Conservation (phyloP, 2,888 invertebrate species). For the Apamea epomidion region DNA sequence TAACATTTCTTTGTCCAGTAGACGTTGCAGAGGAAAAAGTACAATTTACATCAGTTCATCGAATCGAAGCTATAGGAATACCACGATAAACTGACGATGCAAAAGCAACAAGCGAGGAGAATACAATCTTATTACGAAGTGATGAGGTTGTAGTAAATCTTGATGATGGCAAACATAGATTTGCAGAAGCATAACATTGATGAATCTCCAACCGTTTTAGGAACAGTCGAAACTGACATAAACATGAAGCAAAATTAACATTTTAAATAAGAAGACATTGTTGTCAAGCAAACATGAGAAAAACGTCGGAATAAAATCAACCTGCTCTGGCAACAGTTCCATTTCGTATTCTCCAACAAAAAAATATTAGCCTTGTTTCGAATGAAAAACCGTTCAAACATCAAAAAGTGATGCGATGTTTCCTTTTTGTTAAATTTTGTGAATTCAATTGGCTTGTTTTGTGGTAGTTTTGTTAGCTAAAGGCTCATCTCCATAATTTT, state of each 20-base stretch:
- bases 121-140: conserved; percentile 12
- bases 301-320: conserved; percentile 75
- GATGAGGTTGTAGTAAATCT: conserved; percentile 2
- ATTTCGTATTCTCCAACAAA: conserved; percentile 76
- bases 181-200: conserved; percentile 82
- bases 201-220: conserved; percentile 85
- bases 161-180: conserved; percentile 37
- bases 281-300: conserved; percentile 80
- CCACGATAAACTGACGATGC: conserved; percentile 56
- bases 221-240: conserved; percentile 84
- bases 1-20: conserved; percentile 83
- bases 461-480: conserved; percentile 1
- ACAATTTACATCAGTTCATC: conserved; percentile 85
- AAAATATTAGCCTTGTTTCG: conserved; percentile 69
- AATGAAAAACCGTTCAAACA: conserved; percentile 66
- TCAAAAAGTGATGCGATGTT: conserved; percentile 57
- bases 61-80: conserved; percentile 77
- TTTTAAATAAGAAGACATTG: conserved; percentile 86
- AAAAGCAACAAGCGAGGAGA: conserved; percentile 36
- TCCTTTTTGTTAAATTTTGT: conserved; percentile 51
- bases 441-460: conserved; percentile 30
- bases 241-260: conserved; percentile 85
- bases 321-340: conserved; percentile 77
- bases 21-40: conserved; percentile 78
- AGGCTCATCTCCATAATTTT: not conserved